phyloP scores from a whole-genome alignment of 2,113 vertebrate genomes.

The Varanus salvator region DNA sequence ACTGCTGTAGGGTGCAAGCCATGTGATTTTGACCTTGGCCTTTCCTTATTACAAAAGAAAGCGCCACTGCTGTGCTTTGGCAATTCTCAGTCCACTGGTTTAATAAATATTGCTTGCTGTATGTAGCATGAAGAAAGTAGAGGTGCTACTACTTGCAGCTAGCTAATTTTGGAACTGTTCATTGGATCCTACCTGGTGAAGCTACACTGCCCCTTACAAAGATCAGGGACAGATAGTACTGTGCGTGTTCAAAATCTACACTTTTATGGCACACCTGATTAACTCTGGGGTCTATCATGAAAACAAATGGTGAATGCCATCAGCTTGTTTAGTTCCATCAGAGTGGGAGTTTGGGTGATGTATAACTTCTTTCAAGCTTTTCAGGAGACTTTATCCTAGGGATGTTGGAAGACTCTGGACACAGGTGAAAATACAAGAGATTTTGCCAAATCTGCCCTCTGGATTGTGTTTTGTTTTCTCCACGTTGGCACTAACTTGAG shows the following conservation, averaged over 20 bases:
- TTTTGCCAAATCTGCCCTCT: no score
- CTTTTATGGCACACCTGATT: not conserved
- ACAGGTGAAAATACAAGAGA: no score
- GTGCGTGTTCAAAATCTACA: not conserved
- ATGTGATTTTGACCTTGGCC: constrained; percentile 12
- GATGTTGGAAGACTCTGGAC: no score
- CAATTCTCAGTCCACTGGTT: not conserved
- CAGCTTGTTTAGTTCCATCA: not conserved
- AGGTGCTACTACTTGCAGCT: no score
- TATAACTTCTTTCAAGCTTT: not conserved
- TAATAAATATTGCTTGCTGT: not conserved
- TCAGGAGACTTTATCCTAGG: not conserved
- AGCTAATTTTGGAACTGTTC: not conserved
- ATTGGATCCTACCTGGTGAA: not conserved
- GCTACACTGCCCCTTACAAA: not conserved
- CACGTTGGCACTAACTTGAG: no score
- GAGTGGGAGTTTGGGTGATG: no score
- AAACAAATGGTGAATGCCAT: not conserved
- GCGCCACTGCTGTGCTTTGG: not conserved
- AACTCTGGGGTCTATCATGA: not conserved
- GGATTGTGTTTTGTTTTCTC: no score
- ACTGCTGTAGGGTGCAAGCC: not conserved
- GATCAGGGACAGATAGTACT: not conserved
- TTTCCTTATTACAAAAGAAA: constrained; percentile 3
- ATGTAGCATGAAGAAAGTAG: not conserved